phyloP scores from a whole-genome alignment of 2,888 invertebrate species.

The Coecobrya sp. region DNA sequence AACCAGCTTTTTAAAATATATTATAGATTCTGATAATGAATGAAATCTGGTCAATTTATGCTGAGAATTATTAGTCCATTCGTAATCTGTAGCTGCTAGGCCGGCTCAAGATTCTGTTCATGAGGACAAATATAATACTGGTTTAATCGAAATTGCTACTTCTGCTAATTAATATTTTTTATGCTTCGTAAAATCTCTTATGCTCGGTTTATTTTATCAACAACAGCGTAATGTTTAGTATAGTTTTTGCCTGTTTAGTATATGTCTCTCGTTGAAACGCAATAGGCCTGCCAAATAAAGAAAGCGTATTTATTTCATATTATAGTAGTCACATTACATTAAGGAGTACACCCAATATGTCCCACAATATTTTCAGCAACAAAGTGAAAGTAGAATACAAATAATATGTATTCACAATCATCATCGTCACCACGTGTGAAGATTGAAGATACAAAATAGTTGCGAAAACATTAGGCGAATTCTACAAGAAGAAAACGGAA shows the following conservation, averaged over 20 bases:
- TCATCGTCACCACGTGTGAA: background rate
- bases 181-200: no score
- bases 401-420: background rate
- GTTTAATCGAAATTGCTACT: no score
- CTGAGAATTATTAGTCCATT: no score
- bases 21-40: no score
- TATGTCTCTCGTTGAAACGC: background rate
- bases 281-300: background rate
- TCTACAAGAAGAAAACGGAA: slow-evolving; percentile 25
- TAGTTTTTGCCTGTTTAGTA: background rate
- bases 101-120: no score
- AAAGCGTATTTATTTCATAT: background rate
- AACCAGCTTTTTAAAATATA: no score
- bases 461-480: slow-evolving; percentile 13
- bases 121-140: no score
- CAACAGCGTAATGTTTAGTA: background rate
- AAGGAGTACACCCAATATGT: background rate
- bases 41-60: no score
- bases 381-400: background rate
- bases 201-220: background rate
- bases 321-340: background rate
- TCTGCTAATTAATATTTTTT: no score
- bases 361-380: background rate
- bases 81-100: no score
- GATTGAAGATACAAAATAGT: background rate